phyloP scores from a whole-genome alignment of 1,140 invertebrate genomes.

The Venturia canescens region DNA sequence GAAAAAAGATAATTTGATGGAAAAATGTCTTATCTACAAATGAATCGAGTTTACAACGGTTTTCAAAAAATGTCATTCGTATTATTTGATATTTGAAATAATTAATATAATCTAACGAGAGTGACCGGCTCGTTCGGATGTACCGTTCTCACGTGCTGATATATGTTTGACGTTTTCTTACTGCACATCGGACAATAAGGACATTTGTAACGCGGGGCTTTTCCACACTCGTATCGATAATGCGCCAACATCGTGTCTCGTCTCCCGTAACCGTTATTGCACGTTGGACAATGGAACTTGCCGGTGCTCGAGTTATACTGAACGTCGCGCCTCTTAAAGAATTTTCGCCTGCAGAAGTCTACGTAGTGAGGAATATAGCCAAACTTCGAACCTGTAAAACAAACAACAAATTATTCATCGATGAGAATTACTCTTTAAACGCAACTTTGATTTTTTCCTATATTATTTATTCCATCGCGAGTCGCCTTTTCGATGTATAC shows the following conservation, averaged over 20 bases:
- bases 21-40: slow-evolving; percentile 36
- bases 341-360: slow-evolving; percentile 51
- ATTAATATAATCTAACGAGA: slow-evolving; percentile 69
- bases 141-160: slow-evolving; percentile 71
- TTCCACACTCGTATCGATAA: slow-evolving; percentile 79
- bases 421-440: slow-evolving; percentile 21
- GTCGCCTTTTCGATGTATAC: background rate
- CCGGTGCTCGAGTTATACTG: slow-evolving; percentile 69
- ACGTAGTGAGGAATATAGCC: slow-evolving; percentile 47
- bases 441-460: background rate
- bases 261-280: slow-evolving; percentile 73
- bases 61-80: background rate
- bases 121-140: slow-evolving; percentile 69
- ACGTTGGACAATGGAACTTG: slow-evolving; percentile 73
- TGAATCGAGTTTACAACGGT: background rate
- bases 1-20: background rate
- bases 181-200: slow-evolving; percentile 75
- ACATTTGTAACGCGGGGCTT: slow-evolving; percentile 80
- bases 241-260: slow-evolving; percentile 74
- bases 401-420: slow-evolving; percentile 46
- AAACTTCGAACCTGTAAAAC: slow-evolving; percentile 69
- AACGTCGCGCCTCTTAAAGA: slow-evolving; percentile 59
- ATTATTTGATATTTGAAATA: background rate
- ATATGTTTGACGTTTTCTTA: slow-evolving; percentile 74
- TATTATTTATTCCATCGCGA: background rate